phyloP scores from a whole-genome alignment of 2,888 invertebrate species.

The Siphlonurus alternatus region DNA sequence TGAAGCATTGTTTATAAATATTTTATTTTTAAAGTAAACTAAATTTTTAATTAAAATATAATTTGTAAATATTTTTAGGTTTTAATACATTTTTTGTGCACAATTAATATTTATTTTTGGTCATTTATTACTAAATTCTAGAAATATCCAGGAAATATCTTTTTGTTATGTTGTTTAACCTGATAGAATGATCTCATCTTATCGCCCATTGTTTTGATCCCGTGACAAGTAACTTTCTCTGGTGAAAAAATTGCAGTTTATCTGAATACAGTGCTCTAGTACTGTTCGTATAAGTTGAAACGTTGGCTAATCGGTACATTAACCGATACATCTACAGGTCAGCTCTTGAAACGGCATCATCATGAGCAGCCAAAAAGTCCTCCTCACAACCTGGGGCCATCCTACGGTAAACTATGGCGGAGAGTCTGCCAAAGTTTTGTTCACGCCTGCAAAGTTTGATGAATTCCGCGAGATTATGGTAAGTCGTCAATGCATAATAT shows the following conservation, averaged over 20 bases:
- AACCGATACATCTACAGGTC: neutral
- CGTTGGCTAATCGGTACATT: neutral
- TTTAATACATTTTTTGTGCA: too few relatives aligned
- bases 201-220: neutral
- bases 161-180: too few relatives aligned
- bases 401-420: neutral
- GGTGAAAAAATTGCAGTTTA: neutral
- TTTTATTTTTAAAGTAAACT: too few relatives aligned
- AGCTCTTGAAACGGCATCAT: neutral
- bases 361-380: neutral
- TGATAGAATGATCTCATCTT: neutral
- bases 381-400: neutral
- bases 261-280: neutral
- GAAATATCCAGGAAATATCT: too few relatives aligned
- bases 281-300: neutral
- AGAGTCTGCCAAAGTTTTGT: neutral
- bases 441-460: neutral
- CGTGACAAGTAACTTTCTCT: neutral
- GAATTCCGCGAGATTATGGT: neutral
- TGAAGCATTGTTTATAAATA: too few relatives aligned
- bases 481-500: too few relatives aligned
- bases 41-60: too few relatives aligned
- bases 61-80: too few relatives aligned
- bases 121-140: too few relatives aligned
- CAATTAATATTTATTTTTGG: too few relatives aligned